Base-by-base conservation (phyloP, 2,797 vertebrate species). In the Sebastiscus tertius region DNA sequence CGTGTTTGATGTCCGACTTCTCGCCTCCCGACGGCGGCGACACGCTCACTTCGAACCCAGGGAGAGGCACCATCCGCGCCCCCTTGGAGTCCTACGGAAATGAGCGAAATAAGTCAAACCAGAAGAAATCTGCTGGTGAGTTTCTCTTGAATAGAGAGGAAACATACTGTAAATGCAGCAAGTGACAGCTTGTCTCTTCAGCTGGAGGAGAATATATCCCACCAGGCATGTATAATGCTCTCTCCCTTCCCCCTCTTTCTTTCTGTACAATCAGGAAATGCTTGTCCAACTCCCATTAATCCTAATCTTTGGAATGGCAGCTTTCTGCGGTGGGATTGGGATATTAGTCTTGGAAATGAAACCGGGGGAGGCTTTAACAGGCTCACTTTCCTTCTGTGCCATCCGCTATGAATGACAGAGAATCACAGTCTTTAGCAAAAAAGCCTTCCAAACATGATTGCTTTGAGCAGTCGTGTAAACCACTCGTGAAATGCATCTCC, bases 21-120 rank as follows among this genome's bases (percentile, higher is more conserved):
- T 98, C 97, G 11, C 89, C 88, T 0, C 92, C 90, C 13, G 94
- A 77, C 2, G 90, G 9, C 1, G 87, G 72, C 0, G 75, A 68
- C 2, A 8, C 9, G 46, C 85, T 94, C 84, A 98, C 94, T 8
- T 95, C 95, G 2, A 95, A 97, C 46, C 96, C 97, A 0, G 95
- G 93, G 64, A 99, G 94, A 52, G 96, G 95, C 71, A 98, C 85
- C 4, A 89, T 77, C n/a, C 94, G 92, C 0, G 92, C 93, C 8
- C 88, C 89, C 64, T 92, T 93, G 11, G 91, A 89, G 1, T 97
- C 97, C 98, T 99, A 22, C 22, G 59, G 49, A 70, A 60, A 75
- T 1, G 2, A 84, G 62, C 8, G 24, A 59, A 42, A 62, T 13
- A 29, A 12, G 5, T 52, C 20, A 62, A 54, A 56, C 56, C 1